Evolutionary conservation across 2,113 vertebrate genomes (phyloP).

Genomic region (Petrocephalus microphthalmus): DNA sequence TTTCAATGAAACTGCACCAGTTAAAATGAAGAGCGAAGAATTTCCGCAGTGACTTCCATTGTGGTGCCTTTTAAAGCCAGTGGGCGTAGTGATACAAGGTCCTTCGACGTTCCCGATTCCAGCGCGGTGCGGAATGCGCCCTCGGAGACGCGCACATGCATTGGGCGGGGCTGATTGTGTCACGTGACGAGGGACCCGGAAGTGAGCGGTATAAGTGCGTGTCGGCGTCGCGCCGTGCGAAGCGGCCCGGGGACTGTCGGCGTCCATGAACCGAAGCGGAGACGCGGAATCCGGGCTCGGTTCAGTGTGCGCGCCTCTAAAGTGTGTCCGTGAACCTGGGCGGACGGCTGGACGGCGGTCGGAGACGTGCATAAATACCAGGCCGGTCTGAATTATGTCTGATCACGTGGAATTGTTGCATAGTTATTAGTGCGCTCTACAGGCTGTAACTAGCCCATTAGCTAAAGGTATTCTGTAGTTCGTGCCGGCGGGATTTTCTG

Average conservation of each 20-base stretch:
- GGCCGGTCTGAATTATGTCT: not conserved
- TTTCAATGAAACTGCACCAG: not conserved
- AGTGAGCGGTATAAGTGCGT: not conserved
- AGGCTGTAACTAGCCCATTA: not conserved
- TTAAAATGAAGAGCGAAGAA: not conserved
- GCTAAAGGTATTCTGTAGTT: not conserved
- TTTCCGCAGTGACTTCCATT: not conserved
- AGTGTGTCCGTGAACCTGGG: not conserved
- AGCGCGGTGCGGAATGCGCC: no score
- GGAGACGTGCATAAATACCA: not conserved
- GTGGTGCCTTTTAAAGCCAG: not conserved
- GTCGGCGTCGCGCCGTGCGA: no score
- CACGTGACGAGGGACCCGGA: not conserved
- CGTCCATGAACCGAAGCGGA: not conserved
- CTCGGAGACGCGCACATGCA: no score
- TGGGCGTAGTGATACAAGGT: not conserved
- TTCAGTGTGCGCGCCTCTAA: not conserved
- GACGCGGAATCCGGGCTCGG: not conserved
- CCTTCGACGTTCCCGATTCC: not conserved
- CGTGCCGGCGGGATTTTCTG: not conserved
- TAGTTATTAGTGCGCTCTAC: not conserved
- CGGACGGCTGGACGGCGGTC: not conserved
- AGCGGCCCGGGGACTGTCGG: no score
- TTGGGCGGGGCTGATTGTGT: not conserved
- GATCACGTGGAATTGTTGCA: not conserved